These are phyloP conservation scores for Synanthedon tipuliformis DNA, from an alignment of 2,888 invertebrate genomes.

Conservation along the genomic window DNA sequence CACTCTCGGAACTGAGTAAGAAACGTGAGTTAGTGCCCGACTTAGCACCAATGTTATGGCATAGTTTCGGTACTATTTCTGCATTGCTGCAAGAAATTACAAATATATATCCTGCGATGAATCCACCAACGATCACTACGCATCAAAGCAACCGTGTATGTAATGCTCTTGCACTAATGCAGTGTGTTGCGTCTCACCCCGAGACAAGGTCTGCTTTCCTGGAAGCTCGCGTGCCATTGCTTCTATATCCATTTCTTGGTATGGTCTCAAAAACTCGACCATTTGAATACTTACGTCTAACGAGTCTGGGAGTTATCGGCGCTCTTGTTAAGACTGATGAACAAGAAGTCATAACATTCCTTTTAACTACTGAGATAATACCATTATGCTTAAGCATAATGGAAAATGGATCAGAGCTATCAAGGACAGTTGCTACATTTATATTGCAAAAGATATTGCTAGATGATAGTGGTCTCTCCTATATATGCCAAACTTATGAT, in stretches of 20 bases:
- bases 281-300: conserved; percentile 97
- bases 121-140: conserved; percentile 96
- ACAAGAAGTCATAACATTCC: conserved; percentile 98
- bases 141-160: conserved; percentile 99
- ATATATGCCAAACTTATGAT: conserved; percentile 99
- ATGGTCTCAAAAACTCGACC: conserved; percentile 99
- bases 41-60: conserved; percentile 98
- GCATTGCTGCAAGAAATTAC: conserved; percentile 97
- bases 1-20: conserved; percentile 92
- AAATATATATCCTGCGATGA: conserved; percentile 98
- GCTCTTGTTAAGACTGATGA: conserved; percentile 99
- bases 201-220: conserved; percentile 97
- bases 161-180: conserved; percentile 96
- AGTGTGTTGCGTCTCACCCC: conserved; percentile 99
- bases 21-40: conserved; percentile 88
- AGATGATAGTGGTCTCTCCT: conserved; percentile 97
- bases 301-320: conserved; percentile 99
- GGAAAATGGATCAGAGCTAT: conserved; percentile 98
- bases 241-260: conserved; percentile 97
- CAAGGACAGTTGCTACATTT: conserved; percentile 99
- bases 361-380: conserved; percentile 98
- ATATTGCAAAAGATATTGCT: conserved; percentile 98
- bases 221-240: conserved; percentile 96
- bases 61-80: conserved; percentile 96
- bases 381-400: conserved; percentile 98